These are phyloP conservation scores for Eidolon helvum DNA, from an alignment of 2,113 vertebrate genomes.

Conservation along the genomic window DNA sequence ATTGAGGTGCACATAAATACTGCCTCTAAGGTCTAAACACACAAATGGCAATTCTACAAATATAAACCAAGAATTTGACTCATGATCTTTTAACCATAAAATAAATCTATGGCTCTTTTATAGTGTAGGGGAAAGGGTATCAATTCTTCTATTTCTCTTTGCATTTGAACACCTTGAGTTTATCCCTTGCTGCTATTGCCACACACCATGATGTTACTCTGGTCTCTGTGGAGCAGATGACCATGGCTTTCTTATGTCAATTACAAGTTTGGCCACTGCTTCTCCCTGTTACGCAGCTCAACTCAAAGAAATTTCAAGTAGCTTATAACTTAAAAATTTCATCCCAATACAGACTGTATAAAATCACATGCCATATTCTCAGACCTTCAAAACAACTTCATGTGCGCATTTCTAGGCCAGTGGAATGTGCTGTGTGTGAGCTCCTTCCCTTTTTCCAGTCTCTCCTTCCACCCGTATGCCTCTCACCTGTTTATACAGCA, in stretches of 20 bases:
- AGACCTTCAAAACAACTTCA: not conserved
- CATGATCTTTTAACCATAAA: not conserved
- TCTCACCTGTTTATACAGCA: not conserved
- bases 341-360: not conserved
- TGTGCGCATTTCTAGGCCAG: not conserved
- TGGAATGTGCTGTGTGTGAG: not conserved
- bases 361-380: not conserved
- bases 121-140: not conserved
- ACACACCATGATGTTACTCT: rapidly evolving
- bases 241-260: not conserved
- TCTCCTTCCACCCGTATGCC: not conserved
- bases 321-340: not conserved
- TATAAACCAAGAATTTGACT: not conserved
- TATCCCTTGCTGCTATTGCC: not conserved
- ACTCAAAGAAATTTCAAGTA: not conserved
- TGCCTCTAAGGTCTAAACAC: not conserved
- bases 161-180: not conserved
- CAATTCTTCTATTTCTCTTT: not conserved
- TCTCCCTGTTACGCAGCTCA: not conserved
- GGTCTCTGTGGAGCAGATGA: not conserved
- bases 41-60: not conserved
- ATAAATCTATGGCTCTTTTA: not conserved
- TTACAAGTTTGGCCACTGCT: not conserved
- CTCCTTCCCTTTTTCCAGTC: not conserved
- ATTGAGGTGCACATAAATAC: not conserved